These are phyloP conservation scores for Euspilapteryx auroguttella DNA, from an alignment of 2,888 invertebrate species.

Conservation along the genomic window DNA sequence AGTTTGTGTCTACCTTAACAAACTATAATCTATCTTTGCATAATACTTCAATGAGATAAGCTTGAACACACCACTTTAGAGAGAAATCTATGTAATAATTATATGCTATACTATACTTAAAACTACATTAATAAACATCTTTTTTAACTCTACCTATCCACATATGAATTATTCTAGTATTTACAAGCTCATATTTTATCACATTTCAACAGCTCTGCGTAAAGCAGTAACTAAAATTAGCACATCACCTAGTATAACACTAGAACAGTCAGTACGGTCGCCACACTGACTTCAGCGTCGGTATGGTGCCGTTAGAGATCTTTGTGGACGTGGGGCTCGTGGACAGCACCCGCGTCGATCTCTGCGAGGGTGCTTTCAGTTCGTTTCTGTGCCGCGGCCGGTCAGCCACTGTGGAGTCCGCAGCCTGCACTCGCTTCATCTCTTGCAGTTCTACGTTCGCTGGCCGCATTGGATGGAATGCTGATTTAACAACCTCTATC, in stretches of 20 bases:
- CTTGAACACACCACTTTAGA: slow-evolving; percentile 48
- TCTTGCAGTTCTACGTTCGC: slow-evolving; percentile 60
- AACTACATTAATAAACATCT: slow-evolving; percentile 17
- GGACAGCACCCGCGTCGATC: slow-evolving; percentile 41
- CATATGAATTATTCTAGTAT: no score
- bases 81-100: slow-evolving; percentile 23
- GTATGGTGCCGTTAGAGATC: slow-evolving; percentile 53
- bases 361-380: slow-evolving; percentile 63
- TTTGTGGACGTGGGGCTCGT: slow-evolving; percentile 61
- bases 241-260: slow-evolving; percentile 16
- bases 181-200: slow-evolving; percentile 58
- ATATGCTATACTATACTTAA: slow-evolving; percentile 22
- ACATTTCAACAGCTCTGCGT: slow-evolving; percentile 39
- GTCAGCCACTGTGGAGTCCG: slow-evolving; percentile 62
- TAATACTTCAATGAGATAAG: no score
- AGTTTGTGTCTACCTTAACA: no score
- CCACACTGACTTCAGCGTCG: slow-evolving; percentile 71
- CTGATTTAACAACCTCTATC: slow-evolving; percentile 76
- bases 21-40: no score
- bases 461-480: slow-evolving; percentile 69
- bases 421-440: slow-evolving; percentile 56
- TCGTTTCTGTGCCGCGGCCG: slow-evolving; percentile 49
- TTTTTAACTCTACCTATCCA: no score
- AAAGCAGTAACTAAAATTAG: slow-evolving; percentile 19
- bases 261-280: slow-evolving; percentile 65